These are phyloP conservation scores for Agrypnus murinus DNA, from an alignment of 2,888 invertebrate genomes.

Conservation along the genomic window DNA sequence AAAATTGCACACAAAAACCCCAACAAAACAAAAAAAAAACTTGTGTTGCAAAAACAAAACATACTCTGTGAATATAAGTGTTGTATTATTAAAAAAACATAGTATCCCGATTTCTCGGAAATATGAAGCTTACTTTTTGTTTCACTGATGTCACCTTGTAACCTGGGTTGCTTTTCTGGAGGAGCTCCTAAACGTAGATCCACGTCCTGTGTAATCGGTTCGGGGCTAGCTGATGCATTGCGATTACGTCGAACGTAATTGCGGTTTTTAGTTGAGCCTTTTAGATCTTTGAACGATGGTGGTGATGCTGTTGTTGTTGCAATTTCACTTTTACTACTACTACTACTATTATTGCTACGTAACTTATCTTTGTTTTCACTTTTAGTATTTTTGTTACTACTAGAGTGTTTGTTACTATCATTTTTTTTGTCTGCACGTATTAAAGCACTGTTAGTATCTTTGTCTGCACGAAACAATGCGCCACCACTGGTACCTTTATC, in stretches of 20 bases:
- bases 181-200: conserved; percentile 68
- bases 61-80: neutral
- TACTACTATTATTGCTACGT: conserved; percentile 39
- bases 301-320: too few relatives aligned
- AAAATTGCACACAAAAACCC: too few relatives aligned
- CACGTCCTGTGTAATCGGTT: conserved; percentile 67
- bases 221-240: conserved; percentile 77
- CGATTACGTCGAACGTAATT: conserved; percentile 81
- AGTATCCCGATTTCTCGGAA: conserved; percentile 21
- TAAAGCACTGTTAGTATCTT: conserved; percentile 55
- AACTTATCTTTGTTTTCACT: conserved; percentile 47
- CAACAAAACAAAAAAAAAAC: neutral
- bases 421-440: conserved; percentile 58
- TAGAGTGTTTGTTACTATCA: conserved; percentile 54
- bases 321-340: conserved; percentile 49
- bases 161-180: conserved; percentile 68
- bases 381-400: conserved; percentile 53
- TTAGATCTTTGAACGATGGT: conserved; percentile 75
- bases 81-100: conserved; percentile 13
- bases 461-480: conserved; percentile 51
- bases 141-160: conserved; percentile 62
- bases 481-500: conserved; percentile 38
- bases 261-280: conserved; percentile 75
- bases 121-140: conserved; percentile 72
- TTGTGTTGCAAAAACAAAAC: neutral